Evolutionary conservation across 1,140 invertebrate genomes (phyloP).

Genomic region (Diorhabda elongata): DNA sequence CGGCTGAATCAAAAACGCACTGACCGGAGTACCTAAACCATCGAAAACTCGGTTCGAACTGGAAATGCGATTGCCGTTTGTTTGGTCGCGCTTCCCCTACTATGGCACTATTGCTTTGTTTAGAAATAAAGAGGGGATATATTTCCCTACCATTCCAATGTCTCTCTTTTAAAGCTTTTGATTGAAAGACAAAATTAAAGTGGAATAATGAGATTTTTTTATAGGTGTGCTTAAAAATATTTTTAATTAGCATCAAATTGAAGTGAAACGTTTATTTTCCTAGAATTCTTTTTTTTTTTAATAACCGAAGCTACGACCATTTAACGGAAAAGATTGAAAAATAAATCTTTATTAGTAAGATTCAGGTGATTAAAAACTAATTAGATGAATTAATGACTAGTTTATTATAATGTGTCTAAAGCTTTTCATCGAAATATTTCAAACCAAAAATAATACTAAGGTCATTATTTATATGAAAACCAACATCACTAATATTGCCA

Average conservation of each 20-base stretch:
- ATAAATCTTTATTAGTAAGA: too few relatives aligned
- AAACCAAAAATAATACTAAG: too few relatives aligned
- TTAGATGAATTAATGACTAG: too few relatives aligned
- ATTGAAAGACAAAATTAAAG: not conserved
- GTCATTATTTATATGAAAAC: too few relatives aligned
- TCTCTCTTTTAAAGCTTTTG: not conserved
- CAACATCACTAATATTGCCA: too few relatives aligned
- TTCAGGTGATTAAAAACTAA: too few relatives aligned
- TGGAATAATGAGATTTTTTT: not conserved
- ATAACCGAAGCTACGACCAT: not conserved
- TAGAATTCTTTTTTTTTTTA: not conserved
- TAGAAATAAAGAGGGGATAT: not conserved
- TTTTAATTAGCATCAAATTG: not conserved
- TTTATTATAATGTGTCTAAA: too few relatives aligned
- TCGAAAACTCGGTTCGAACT: slow-evolving; percentile 3
- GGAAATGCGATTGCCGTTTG: slow-evolving; percentile 22
- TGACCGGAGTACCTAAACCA: slow-evolving; percentile 4
- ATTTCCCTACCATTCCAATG: not conserved
- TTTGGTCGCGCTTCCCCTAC: slow-evolving; percentile 13
- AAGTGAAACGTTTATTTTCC: slow-evolving; percentile 1
- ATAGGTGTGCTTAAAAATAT: not conserved
- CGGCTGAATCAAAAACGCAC: slow-evolving; percentile 21
- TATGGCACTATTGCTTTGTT: not conserved
- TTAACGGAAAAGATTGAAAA: not conserved
- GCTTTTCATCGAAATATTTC: too few relatives aligned